A percentile compares a stretch with the other conserved stretches of the same genome.
Conservation (phyloP, 2,888 invertebrate species). For the Cordilura impudica region DNA sequence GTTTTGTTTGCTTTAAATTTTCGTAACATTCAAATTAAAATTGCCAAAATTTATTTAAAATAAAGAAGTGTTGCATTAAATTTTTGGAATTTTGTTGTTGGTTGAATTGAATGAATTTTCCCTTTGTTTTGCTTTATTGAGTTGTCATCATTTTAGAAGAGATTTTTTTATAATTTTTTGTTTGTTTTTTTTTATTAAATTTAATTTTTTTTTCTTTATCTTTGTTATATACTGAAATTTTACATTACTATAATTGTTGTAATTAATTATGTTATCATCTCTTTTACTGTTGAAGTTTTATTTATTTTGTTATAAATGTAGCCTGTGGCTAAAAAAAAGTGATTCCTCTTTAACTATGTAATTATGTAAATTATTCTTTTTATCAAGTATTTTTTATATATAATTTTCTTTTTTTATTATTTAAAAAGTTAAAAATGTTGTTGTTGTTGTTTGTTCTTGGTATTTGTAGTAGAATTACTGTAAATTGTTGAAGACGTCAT, state of each 20-base stretch:
- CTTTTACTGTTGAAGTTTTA: slow-evolving; percentile 60
- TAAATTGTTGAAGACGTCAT: slow-evolving; percentile 62
- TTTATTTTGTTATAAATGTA: slow-evolving; percentile 55
- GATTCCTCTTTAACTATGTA: slow-evolving; percentile 58
- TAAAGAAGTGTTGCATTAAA: slow-evolving; percentile 62
- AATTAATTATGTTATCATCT: slow-evolving; percentile 65
- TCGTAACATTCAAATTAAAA: slow-evolving; percentile 4
- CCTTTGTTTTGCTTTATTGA: slow-evolving; percentile 52
- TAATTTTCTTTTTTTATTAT: slow-evolving; percentile 54
- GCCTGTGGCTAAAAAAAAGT: slow-evolving; percentile 62
- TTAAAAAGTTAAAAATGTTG: slow-evolving; percentile 61
- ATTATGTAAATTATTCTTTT: slow-evolving; percentile 53
- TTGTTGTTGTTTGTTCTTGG: slow-evolving; percentile 58
- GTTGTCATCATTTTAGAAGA: slow-evolving; percentile 59
- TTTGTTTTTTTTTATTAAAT: slow-evolving; percentile 45
- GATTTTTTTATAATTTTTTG: slow-evolving; percentile 55
- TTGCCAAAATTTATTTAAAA: slow-evolving; percentile 52
- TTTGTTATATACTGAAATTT: slow-evolving; percentile 63
- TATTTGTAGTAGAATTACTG: slow-evolving; percentile 61
- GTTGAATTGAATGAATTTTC: slow-evolving; percentile 36
- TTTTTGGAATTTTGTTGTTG: slow-evolving; percentile 52
- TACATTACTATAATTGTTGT: slow-evolving; percentile 63
- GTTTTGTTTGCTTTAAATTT: neutral
- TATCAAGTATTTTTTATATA: slow-evolving; percentile 53
- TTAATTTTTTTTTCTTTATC: slow-evolving; percentile 52